phyloP scores from a whole-genome alignment of 2,888 invertebrate genomes.

The Biston betularia region DNA sequence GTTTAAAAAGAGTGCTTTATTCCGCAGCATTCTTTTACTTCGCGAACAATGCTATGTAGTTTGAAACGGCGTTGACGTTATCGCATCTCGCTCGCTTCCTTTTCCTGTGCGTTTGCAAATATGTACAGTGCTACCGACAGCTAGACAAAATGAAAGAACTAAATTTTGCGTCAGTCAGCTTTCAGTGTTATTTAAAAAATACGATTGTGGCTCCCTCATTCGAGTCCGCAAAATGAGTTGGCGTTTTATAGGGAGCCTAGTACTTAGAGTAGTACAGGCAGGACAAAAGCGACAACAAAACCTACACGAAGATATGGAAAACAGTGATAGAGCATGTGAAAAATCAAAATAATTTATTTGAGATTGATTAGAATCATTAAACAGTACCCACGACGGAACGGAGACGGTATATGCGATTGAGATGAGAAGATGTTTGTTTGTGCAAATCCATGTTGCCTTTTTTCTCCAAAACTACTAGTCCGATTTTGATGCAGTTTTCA shows the following conservation, averaged over 20 bases:
- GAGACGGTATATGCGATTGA: no score
- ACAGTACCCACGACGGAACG: no score
- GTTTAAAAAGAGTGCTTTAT: constrained; percentile 33
- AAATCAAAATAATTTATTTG: not conserved
- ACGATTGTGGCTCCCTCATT: not conserved
- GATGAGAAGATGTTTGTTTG: no score
- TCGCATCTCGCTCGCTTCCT: constrained; percentile 53
- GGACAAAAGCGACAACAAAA: constrained; percentile 5
- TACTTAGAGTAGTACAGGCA: not conserved
- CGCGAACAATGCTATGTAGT: constrained; percentile 53
- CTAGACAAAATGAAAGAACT: not conserved
- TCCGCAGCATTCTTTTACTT: constrained; percentile 47
- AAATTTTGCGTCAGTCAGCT: not conserved
- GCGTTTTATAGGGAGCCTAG: no score
- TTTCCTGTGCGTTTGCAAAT: constrained; percentile 55
- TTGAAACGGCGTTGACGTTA: constrained; percentile 54
- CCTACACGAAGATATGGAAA: not conserved
- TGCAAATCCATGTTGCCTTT: no score
- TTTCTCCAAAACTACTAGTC: no score
- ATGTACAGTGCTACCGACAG: constrained; percentile 14
- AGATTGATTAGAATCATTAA: no score
- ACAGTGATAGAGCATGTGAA: not conserved
- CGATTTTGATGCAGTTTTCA: no score
- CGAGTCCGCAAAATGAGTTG: not conserved
- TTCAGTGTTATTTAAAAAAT: not conserved